Evolutionary conservation across 1,140 invertebrate genomes (phyloP).

Genomic region (Sycophila sp.): DNA sequence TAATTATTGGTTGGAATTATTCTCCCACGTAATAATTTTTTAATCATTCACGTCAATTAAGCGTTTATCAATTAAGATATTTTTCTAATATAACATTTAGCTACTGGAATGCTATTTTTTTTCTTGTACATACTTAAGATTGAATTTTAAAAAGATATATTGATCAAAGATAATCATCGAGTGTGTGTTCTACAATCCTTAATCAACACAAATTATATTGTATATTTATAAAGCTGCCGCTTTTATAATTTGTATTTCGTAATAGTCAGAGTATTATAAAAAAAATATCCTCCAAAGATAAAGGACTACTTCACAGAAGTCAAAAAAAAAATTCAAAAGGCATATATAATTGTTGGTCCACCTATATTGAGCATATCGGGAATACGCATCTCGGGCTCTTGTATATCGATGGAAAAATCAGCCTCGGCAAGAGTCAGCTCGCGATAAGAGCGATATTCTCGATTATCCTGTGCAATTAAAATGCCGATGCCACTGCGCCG

Average conservation of each 20-base stretch:
- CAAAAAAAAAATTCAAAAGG: not conserved
- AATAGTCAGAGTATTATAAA: not conserved
- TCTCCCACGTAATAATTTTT: not conserved
- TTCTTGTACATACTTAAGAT: no score
- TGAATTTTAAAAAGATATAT: no score
- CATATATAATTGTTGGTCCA: constrained; percentile 1
- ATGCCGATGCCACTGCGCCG: not conserved
- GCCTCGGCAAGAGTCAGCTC: not conserved
- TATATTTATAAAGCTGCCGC: no score
- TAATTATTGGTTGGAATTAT: no score
- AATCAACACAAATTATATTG: no score
- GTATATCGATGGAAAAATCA: constrained; percentile 21
- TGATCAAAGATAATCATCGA: no score
- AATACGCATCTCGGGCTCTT: not conserved
- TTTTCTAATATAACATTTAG: no score
- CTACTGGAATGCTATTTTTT: no score
- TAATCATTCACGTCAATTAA: no score
- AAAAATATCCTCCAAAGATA: not conserved
- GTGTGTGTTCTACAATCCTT: no score
- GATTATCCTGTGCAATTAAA: constrained; percentile 32
- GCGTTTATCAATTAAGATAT: no score
- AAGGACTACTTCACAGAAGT: not conserved
- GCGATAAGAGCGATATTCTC: constrained; percentile 30
- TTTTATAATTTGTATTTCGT: constrained; percentile 14
- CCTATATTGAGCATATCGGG: not conserved